A percentile compares a stretch with the other conserved stretches of the same genome.
Evolutionary conservation across 2,888 invertebrate species (phyloP).

Genomic region (Meteorus cinctellus): DNA sequence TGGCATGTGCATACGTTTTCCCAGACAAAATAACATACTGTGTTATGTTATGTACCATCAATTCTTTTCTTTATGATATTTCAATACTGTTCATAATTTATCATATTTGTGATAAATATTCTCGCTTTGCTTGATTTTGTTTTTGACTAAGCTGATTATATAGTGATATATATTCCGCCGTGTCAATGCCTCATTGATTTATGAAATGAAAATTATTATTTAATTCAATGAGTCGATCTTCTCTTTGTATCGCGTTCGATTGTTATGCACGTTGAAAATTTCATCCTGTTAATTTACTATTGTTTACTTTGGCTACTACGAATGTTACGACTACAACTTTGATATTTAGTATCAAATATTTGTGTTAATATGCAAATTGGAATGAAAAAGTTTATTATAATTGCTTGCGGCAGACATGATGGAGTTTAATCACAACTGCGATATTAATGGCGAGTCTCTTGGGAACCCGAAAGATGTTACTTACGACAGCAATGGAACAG

Average conservation of each 20-base stretch:
- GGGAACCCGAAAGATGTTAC: constrained; percentile 53
- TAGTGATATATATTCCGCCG: not conserved
- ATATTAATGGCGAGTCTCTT: constrained; percentile 48
- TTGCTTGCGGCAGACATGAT: constrained; percentile 55
- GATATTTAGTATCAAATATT: not conserved
- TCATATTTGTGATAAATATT: not conserved
- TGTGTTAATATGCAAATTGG: not conserved
- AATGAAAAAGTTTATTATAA: not conserved
- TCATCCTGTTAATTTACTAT: not conserved
- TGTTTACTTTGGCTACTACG: not conserved
- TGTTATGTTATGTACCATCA: not conserved
- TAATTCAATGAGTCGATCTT: not conserved
- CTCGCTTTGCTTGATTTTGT: not conserved
- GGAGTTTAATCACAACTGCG: constrained; percentile 53
- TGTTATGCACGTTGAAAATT: not conserved
- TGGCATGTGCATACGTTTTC: constrained; percentile 11
- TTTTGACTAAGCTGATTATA: not conserved
- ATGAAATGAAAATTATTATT: not conserved
- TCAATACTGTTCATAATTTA: not conserved
- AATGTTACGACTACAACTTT: not conserved
- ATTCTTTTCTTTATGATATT: not conserved
- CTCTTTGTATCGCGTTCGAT: not conserved
- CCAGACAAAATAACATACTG: not conserved
- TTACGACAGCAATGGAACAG: constrained; percentile 63
- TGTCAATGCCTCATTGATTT: not conserved